Percentiles rank a stretch among this genome's conserved stretches.
Evolutionary conservation across 2,888 invertebrate genomes (phyloP).

Genomic region (Pyrochroa serraticornis): DNA sequence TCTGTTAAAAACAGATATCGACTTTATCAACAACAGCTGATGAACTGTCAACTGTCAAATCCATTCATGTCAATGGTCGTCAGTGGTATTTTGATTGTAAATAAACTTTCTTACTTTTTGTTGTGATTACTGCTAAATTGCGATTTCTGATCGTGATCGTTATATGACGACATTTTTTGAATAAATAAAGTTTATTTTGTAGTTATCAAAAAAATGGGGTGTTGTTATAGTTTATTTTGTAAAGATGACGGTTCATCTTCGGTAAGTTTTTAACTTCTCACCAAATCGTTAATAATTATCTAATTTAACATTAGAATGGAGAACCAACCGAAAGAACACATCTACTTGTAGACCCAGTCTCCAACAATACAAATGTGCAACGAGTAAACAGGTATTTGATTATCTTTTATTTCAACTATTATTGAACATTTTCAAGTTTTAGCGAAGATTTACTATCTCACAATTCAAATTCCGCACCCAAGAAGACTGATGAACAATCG

Average conservation of each 20-base stretch:
- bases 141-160: background rate
- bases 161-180: background rate
- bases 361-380: conserved; percentile 74
- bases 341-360: conserved; percentile 76
- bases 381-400: conserved; percentile 66
- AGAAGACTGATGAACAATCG: conserved; percentile 89
- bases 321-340: conserved; percentile 79
- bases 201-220: conserved; percentile 62
- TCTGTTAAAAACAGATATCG: too few relatives aligned
- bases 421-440: conserved; percentile 35
- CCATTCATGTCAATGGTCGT: too few relatives aligned
- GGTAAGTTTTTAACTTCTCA: conserved; percentile 57
- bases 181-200: conserved; percentile 17
- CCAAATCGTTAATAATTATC: conserved; percentile 11
- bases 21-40: too few relatives aligned
- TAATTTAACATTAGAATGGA: conserved; percentile 56
- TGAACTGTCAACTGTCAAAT: too few relatives aligned
- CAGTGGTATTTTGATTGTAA: too few relatives aligned
- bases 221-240: conserved; percentile 73
- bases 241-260: conserved; percentile 72
- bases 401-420: conserved; percentile 5
- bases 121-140: background rate
- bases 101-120: too few relatives aligned
- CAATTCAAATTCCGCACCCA: conserved; percentile 68
- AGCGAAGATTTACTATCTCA: conserved; percentile 72